Conservation (phyloP, 2,888 invertebrate species). For the Phytoseiulus persimilis region DNA sequence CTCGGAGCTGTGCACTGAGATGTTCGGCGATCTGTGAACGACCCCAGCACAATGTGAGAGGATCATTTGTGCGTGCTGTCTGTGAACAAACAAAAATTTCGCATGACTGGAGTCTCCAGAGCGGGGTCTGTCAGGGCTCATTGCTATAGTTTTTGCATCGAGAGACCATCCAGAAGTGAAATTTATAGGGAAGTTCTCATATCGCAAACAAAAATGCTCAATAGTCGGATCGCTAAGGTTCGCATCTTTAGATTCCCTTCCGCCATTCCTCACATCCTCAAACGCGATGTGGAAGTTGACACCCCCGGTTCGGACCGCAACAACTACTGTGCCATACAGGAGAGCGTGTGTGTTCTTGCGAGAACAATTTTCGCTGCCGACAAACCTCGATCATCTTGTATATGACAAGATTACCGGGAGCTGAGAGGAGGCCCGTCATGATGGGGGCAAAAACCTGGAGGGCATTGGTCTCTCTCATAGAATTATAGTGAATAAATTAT, state of each 20-base stretch:
- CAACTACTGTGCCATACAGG: neutral
- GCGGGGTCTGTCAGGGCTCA: neutral
- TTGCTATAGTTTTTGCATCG: too few species aligned
- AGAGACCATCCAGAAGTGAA: too few species aligned
- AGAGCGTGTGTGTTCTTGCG: neutral
- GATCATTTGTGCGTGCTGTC: too few species aligned
- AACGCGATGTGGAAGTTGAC: neutral
- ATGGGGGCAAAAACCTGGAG: neutral
- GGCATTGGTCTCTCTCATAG: neutral
- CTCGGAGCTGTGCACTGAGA: constrained; percentile 62
- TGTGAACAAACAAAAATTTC: too few species aligned
- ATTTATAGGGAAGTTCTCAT: neutral
- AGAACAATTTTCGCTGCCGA: neutral
- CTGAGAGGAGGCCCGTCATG: neutral
- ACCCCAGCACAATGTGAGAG: neutral
- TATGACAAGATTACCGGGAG: neutral
- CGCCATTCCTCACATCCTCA: neutral
- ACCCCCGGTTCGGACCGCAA: neutral
- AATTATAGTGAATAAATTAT: neutral
- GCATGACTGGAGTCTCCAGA: too few species aligned
- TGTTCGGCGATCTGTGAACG: constrained; percentile 46
- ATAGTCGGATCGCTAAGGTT: neutral
- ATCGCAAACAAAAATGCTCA: neutral
- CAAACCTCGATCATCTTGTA: neutral
- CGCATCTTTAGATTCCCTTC: neutral